These are phyloP conservation scores for Leptopterna dolabrata DNA, from an alignment of 2,888 invertebrate species.

Conservation along the genomic window DNA sequence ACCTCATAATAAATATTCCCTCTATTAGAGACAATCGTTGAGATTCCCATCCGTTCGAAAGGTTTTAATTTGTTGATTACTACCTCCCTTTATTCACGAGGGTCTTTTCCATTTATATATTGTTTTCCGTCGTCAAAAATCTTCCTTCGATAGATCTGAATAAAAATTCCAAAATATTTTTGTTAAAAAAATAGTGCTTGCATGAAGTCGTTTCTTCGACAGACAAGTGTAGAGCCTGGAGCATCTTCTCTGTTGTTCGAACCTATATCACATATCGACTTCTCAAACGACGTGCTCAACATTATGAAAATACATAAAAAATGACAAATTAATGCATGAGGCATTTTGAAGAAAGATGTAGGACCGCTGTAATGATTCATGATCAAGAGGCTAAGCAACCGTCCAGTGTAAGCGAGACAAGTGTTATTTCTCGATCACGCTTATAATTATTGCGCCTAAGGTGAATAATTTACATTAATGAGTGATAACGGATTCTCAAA, in stretches of 20 bases:
- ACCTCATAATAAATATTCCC: slow-evolving; percentile 45
- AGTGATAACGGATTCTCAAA: background rate
- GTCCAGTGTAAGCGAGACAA: background rate
- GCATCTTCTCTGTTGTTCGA: background rate
- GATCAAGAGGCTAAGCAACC: slow-evolving; percentile 25
- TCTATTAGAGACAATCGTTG: slow-evolving; percentile 34
- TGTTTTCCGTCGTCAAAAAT: background rate
- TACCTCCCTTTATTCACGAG: background rate
- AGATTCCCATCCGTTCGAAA: background rate
- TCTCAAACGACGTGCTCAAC: background rate
- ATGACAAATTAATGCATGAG: background rate
- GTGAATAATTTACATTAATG: slow-evolving; percentile 23
- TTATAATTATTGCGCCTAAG: slow-evolving; percentile 21
- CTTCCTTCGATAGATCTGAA: background rate
- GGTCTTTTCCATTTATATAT: background rate
- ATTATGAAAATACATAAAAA: background rate
- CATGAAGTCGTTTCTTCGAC: background rate
- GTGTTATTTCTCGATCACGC: background rate
- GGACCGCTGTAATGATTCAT: slow-evolving; percentile 10
- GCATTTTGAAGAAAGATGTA: background rate
- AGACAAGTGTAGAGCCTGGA: background rate
- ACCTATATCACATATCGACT: background rate
- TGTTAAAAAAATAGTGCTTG: background rate
- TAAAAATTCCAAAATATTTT: background rate
- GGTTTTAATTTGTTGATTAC: slow-evolving; percentile 42